phyloP scores from a whole-genome alignment of 2,797 vertebrate species.

The Galago senegalensis region DNA sequence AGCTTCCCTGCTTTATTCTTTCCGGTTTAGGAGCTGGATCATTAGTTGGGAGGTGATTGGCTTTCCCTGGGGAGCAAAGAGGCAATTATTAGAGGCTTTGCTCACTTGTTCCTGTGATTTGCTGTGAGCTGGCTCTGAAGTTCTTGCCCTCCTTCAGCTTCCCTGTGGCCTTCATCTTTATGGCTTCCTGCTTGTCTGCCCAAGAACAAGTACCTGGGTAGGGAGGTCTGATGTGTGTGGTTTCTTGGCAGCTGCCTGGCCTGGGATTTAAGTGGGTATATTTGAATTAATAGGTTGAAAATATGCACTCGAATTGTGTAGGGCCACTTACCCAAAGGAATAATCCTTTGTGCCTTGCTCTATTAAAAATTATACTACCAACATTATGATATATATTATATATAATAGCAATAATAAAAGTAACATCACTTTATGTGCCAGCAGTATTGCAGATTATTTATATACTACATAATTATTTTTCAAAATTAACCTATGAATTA shows the following conservation, averaged over 20 bases:
- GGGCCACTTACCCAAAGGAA: neutral
- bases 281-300: conserved; percentile 56
- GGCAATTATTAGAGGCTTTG: conserved; percentile 40
- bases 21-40: conserved; percentile 61
- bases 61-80: conserved; percentile 50
- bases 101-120: neutral
- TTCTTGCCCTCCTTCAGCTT: neutral
- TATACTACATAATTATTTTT: neutral
- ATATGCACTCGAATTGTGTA: conserved; percentile 2
- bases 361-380: neutral
- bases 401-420: neutral
- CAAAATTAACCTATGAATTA: neutral
- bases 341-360: conserved; percentile 4
- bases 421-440: neutral
- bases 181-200: conserved; percentile 1
- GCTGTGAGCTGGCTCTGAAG: neutral
- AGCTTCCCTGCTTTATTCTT: conserved; percentile 33
- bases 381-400: neutral
- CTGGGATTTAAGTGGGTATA: conserved; percentile 18
- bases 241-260: conserved; percentile 61
- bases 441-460: neutral
- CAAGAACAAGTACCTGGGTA: conserved; percentile 60
- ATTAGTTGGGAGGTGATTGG: conserved; percentile 63
- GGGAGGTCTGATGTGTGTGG: neutral
- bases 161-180: neutral